phyloP scores from a whole-genome alignment of 2,797 vertebrate species.

The Sebastes hubbsi region DNA sequence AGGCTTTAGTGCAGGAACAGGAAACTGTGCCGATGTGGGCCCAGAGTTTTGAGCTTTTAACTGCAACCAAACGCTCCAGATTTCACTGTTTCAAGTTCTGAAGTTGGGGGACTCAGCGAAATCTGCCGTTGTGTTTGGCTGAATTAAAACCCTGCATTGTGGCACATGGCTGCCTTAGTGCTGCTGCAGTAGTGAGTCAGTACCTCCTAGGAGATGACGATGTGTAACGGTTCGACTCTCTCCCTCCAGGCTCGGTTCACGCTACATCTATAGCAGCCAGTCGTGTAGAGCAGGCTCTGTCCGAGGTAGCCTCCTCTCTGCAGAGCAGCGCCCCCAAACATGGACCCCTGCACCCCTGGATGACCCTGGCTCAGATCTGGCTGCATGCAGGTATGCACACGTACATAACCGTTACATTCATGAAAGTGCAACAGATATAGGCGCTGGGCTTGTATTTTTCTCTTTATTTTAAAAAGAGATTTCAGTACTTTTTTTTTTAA shows the following conservation, averaged over 20 bases:
- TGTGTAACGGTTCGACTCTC: not conserved
- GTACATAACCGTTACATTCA: accelerated
- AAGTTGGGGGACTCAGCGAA: not conserved
- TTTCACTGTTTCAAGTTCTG: not conserved
- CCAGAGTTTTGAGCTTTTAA: slow-evolving; percentile 27
- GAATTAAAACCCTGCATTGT: slow-evolving; percentile 26
- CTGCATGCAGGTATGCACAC: slow-evolving; percentile 91
- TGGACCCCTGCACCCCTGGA: slow-evolving; percentile 96
- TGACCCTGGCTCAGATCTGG: slow-evolving; percentile 99
- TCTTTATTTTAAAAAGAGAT: not conserved
- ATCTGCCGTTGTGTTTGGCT: slow-evolving; percentile 36
- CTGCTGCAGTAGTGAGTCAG: slow-evolving; percentile 1
- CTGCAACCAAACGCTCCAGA: slow-evolving; percentile 35
- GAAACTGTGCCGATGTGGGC: slow-evolving; percentile 32
- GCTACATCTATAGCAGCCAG: slow-evolving; percentile 97
- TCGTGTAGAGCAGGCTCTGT: slow-evolving; percentile 96
- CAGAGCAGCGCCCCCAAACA: slow-evolving; percentile 98
- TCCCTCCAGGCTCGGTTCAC: slow-evolving; percentile 90
- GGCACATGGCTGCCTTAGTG: slow-evolving; percentile 34
- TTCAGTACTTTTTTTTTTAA: not conserved
- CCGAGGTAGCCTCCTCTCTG: slow-evolving; percentile 95
- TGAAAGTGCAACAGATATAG: not conserved
- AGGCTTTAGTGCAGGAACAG: slow-evolving; percentile 28
- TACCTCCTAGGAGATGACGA: not conserved
- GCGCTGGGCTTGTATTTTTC: not conserved